A percentile compares a stretch with the other conserved stretches of the same genome.
Evolutionary conservation across 2,113 vertebrate species (phyloP).

Genomic region (Oncorhynchus nerka): DNA sequence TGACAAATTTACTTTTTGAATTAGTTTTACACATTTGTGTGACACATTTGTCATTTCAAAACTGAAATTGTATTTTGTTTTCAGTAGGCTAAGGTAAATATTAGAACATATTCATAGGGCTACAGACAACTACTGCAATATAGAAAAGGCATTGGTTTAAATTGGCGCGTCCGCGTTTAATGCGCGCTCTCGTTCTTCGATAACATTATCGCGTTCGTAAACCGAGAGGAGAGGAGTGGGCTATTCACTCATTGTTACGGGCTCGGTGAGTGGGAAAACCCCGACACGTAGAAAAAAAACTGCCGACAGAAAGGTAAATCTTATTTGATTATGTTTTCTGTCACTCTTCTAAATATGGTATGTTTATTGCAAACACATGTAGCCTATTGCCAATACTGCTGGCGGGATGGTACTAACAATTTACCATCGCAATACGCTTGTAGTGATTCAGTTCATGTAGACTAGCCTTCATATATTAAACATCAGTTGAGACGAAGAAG

Average conservation of each 20-base stretch:
- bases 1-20: too few relatives aligned
- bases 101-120: too few relatives aligned
- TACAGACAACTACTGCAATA: neutral
- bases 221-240: slow-evolving; percentile 38
- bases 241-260: slow-evolving; percentile 60
- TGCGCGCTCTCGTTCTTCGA: slow-evolving; percentile 43
- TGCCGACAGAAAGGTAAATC: slow-evolving; percentile 42
- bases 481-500: slow-evolving; percentile 30
- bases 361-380: neutral
- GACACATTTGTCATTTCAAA: too few relatives aligned
- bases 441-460: neutral
- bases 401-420: neutral
- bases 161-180: slow-evolving; percentile 25
- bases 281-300: slow-evolving; percentile 34
- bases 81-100: too few relatives aligned
- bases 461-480: slow-evolving; percentile 10
- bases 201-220: slow-evolving; percentile 22
- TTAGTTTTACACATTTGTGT: too few relatives aligned
- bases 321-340: neutral
- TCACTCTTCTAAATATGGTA: neutral
- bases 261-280: slow-evolving; percentile 43
- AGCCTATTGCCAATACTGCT: neutral
- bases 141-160: slow-evolving; percentile 9
- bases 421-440: neutral
- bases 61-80: too few relatives aligned